These are phyloP conservation scores for Stenolophus ochropezus DNA, from an alignment of 2,888 invertebrate species.

Conservation along the genomic window DNA sequence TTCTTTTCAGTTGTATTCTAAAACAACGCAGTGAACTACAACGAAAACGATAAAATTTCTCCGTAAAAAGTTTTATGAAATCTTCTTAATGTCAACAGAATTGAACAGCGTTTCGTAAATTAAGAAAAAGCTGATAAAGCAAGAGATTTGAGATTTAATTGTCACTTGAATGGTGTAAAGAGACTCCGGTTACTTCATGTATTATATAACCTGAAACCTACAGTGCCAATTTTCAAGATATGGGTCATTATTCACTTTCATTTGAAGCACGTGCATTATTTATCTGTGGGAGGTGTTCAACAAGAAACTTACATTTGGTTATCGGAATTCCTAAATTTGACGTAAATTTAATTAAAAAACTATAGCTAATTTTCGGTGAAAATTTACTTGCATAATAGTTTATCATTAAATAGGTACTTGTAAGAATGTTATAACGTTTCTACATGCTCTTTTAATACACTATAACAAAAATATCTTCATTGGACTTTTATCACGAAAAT, in stretches of 20 bases:
- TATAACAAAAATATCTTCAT: too few relatives aligned
- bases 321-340: neutral
- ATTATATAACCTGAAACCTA: neutral
- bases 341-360: neutral
- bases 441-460: too few relatives aligned
- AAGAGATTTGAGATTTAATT: slow-evolving; percentile 1
- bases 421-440: too few relatives aligned
- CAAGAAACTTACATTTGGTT: neutral
- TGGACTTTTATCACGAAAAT: too few relatives aligned
- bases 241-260: slow-evolving; percentile 10
- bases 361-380: neutral
- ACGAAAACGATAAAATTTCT: slow-evolving; percentile 6
- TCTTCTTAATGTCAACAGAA: neutral
- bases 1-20: neutral
- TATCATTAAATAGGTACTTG: neutral
- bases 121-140: slow-evolving; percentile 11
- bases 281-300: neutral
- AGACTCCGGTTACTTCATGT: neutral
- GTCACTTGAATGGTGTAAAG: neutral
- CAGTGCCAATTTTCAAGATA: neutral
- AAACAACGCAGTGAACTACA: neutral
- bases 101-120: slow-evolving; percentile 11
- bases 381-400: neutral
- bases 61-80: slow-evolving; percentile 5
- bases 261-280: neutral